Evolutionary conservation across 2,888 invertebrate genomes (phyloP), one percentile per base, ranked within the genome.

Genomic region (Synanthedon vespiformis): DNA sequence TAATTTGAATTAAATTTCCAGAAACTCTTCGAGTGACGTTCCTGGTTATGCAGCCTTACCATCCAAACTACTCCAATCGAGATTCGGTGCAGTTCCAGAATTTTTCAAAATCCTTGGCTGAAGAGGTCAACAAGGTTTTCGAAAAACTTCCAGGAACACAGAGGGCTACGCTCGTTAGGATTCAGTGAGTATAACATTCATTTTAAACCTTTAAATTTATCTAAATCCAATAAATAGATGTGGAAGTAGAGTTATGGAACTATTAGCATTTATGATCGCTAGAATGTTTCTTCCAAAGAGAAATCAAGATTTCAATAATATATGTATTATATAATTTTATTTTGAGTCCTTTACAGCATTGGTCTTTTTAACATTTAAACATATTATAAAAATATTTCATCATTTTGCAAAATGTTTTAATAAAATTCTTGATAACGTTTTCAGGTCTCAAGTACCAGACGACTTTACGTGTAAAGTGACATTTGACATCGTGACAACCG

Each of bases 401-500:
- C 22, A 22, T 22, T 22, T 22, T 22, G 22, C 4, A 4, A 22
- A 48, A 13, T 50, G 6, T 48, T 34, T 10, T 10, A 34, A 34
- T 10, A 34, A 10, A 34, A 10, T 2, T 34, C 34, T 34, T 44
- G 44, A 44, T 13, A 16, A 52, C 18, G 40, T 55, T 81, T 85
- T 4, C 75, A 91, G 91, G 60, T 88, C 88, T 1, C 71, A 81
- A 2, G 74, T 85, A n/a, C 71, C 74, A 2, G 92, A 93, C 62
- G 74, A 82, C 47, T 92, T 92, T 67, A 85, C 89, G 8, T 89
- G 89, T 52, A 89, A 89, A 67, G 92, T 92, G 18, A 92, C 92
- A 0, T 72, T 93, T 57, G 94, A 94, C 70, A 81, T 94, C 52
- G 89, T 90, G 8, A 91, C 92, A 1, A 82, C 80, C 8, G 89